Evolutionary conservation across 2,888 invertebrate species (phyloP).

Genomic region (Acanthosoma haemorrhoidale): DNA sequence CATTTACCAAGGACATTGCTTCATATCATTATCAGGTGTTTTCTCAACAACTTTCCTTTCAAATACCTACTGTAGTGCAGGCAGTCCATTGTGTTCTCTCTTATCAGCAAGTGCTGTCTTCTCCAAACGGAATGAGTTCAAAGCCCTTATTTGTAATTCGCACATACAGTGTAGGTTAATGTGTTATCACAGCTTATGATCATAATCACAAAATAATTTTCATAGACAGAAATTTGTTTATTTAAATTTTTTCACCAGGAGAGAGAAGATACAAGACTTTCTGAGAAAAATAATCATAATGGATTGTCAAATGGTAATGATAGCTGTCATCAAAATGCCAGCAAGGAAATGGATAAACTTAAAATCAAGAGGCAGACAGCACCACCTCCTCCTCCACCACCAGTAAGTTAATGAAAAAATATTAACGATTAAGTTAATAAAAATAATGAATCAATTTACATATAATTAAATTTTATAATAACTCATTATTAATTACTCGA

Average conservation of each 20-base stretch:
- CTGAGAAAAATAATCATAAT: conserved; percentile 26
- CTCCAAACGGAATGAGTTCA: conserved; percentile 27
- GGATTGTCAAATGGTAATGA: conserved; percentile 3
- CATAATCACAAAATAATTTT: neutral
- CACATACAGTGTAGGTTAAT: conserved; percentile 57
- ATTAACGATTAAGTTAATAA: no score
- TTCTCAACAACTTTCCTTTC: conserved; percentile 21
- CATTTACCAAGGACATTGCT: conserved; percentile 28
- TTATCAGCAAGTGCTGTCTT: conserved; percentile 21
- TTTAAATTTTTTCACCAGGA: conserved; percentile 36
- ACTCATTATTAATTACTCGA: no score
- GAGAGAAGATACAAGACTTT: conserved; percentile 43
- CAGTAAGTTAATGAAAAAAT: no score
- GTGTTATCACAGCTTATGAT: neutral
- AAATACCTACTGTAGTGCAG: conserved; percentile 16
- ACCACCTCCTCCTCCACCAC: conserved; percentile 60
- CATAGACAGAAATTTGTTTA: no score
- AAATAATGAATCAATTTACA: no score
- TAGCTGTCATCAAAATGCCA: neutral
- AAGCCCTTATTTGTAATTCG: conserved; percentile 56
- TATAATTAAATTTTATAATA: no score
- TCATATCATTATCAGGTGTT: conserved; percentile 21
- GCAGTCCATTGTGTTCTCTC: conserved; percentile 21
- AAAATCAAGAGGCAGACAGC: conserved; percentile 33
- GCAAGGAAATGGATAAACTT: conserved; percentile 22